Conservation (phyloP, 37 sponge, comb jelly and placozoan species). For the Eunapius fragilis region DNA sequence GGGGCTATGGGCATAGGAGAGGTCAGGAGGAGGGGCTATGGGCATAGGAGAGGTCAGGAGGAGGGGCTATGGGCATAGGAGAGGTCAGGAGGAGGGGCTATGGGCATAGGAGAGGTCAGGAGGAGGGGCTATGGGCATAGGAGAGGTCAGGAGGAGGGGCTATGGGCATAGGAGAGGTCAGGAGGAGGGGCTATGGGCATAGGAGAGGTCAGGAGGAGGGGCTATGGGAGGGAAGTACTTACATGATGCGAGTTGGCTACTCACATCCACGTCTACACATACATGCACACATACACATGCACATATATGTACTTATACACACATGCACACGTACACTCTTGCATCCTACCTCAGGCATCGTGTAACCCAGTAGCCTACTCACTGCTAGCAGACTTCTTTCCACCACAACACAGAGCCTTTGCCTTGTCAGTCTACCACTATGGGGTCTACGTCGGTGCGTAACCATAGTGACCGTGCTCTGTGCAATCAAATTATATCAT, state of each 20-base stretch:
- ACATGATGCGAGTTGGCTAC: too few relatives aligned
- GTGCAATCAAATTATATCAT: too few relatives aligned
- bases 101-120: not conserved
- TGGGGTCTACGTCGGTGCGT: constrained; percentile 81
- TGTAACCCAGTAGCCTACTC: constrained; percentile 94
- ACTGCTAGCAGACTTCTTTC: constrained; percentile 82
- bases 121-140: not conserved
- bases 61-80: not conserved
- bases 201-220: not conserved
- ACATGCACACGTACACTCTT: not conserved
- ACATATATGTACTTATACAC: not conserved
- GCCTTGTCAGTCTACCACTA: constrained; percentile 80
- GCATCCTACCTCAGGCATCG: constrained; percentile 62
- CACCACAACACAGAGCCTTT: constrained; percentile 60
- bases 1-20: not conserved
- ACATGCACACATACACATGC: not conserved
- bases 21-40: not conserved
- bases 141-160: not conserved
- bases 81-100: not conserved
- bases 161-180: not conserved
- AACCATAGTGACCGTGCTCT: too few relatives aligned
- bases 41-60: too few relatives aligned
- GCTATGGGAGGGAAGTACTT: too few relatives aligned
- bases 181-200: too few relatives aligned
- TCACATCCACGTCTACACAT: too few relatives aligned